phyloP scores from a whole-genome alignment of 2,113 vertebrate species.

The Craseonycteris thonglongyai region DNA sequence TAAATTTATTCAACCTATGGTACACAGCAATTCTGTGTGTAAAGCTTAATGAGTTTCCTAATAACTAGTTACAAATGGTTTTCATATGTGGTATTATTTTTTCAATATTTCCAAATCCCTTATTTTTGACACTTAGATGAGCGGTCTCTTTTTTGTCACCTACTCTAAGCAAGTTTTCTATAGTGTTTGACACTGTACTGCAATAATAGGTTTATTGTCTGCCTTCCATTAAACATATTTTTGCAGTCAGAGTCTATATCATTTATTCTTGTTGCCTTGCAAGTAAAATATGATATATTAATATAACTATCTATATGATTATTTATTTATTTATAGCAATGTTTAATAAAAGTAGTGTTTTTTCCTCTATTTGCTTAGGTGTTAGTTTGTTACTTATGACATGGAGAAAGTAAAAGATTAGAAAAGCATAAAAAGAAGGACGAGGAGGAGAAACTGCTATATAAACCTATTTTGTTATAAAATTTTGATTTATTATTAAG shows the following conservation, averaged over 20 bases:
- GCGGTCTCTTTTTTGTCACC: neutral
- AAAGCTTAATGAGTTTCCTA: neutral
- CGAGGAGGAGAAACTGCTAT: neutral
- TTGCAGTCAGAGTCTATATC: neutral
- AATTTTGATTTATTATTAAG: neutral
- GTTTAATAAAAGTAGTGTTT: neutral
- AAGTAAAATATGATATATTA: neutral
- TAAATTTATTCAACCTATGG: neutral
- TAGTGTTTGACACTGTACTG: neutral
- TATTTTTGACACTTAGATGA: neutral
- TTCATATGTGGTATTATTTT: neutral
- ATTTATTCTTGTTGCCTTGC: neutral
- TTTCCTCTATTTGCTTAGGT: neutral
- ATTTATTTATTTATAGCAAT: neutral
- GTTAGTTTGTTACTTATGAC: neutral
- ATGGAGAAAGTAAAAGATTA: neutral
- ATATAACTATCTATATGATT: neutral
- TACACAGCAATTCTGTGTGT: neutral
- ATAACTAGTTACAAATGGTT: neutral
- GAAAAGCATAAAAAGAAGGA: neutral
- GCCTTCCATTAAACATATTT: neutral
- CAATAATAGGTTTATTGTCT: neutral
- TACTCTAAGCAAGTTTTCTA: neutral
- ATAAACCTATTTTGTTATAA: neutral
- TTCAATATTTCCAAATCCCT: neutral